phyloP scores from a whole-genome alignment of 2,113 vertebrate species.

The Scartelaos histophorus region DNA sequence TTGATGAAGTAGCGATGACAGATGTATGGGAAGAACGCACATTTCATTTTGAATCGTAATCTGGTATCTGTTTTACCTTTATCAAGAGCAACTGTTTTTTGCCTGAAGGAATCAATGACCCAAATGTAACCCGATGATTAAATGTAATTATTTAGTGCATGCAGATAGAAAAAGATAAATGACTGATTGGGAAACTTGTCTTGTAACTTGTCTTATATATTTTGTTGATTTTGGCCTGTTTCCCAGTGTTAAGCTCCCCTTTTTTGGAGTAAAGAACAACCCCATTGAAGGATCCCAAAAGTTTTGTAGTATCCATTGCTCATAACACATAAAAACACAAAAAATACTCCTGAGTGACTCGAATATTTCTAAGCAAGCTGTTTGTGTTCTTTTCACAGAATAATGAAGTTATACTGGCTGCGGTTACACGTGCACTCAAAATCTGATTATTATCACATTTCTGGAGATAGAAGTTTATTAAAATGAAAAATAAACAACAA shows the following conservation, averaged over 20 bases:
- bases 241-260: background rate
- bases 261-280: background rate
- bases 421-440: no score
- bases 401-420: no score
- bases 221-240: background rate
- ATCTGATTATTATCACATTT: no score
- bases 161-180: background rate
- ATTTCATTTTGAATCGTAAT: slow-evolving; percentile 56
- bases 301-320: background rate
- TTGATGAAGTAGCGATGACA: slow-evolving; percentile 62
- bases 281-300: background rate
- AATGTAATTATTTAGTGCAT: background rate
- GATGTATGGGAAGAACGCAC: slow-evolving; percentile 47
- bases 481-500: no score
- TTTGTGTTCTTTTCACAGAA: no score
- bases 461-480: no score
- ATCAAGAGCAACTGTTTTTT: background rate
- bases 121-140: background rate
- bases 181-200: background rate
- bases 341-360: no score
- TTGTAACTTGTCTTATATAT: background rate
- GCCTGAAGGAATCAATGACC: background rate
- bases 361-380: no score
- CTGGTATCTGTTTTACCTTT: slow-evolving; percentile 36
- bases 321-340: background rate